phyloP scores from a whole-genome alignment of 1,140 invertebrate genomes.

The Euura saliciscinereae region DNA sequence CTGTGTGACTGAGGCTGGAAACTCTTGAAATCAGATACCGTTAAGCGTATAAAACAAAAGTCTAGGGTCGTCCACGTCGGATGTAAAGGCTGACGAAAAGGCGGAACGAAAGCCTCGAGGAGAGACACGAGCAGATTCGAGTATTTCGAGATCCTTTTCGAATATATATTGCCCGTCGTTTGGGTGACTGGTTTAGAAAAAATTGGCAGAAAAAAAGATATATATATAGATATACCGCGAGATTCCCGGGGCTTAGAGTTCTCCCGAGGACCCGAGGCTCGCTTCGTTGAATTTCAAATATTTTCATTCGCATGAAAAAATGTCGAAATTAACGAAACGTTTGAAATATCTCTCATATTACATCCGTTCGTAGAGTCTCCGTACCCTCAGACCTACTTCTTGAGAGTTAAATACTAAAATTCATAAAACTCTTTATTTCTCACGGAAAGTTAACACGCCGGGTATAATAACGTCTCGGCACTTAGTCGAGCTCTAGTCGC shows the following conservation, averaged over 20 bases:
- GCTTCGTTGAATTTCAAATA: constrained; percentile 7
- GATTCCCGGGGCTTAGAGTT: neutral
- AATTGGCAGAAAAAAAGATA: neutral
- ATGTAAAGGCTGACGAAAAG: neutral
- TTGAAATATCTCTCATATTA: constrained; percentile 6
- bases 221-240: too few relatives aligned
- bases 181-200: neutral
- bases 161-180: neutral
- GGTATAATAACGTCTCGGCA: neutral
- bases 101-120: neutral
- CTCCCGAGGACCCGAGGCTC: neutral
- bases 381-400: neutral
- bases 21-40: neutral
- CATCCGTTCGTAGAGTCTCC: neutral
- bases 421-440: constrained; percentile 5
- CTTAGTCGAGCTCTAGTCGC: neutral
- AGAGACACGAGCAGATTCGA: neutral
- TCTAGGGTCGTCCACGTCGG: neutral
- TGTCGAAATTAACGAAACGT: constrained; percentile 5
- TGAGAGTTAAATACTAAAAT: neutral
- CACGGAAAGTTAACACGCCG: neutral
- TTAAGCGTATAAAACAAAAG: neutral
- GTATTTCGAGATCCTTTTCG: too few relatives aligned
- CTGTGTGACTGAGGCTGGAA: neutral
- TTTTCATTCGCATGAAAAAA: neutral